These are phyloP conservation scores for Venturia canescens DNA, from an alignment of 1,140 invertebrate species.

Conservation along the genomic window DNA sequence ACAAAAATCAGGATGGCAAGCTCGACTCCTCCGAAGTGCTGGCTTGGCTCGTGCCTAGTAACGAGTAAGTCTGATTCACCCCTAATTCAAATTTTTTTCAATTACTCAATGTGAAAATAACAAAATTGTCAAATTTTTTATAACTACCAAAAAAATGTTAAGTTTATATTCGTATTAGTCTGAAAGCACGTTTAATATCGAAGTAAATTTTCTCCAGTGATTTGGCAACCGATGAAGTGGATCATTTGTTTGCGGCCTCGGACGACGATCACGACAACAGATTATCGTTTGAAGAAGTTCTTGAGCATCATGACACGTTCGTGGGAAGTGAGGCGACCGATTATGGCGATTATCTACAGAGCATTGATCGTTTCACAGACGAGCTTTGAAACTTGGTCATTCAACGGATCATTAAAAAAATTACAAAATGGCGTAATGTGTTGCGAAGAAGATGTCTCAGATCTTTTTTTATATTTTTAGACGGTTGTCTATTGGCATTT, in stretches of 20 bases:
- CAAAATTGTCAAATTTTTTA: too few species aligned
- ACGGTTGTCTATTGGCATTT: constrained; percentile 51
- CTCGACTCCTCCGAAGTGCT: constrained; percentile 89
- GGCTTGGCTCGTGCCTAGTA: constrained; percentile 94
- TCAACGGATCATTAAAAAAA: constrained; percentile 43
- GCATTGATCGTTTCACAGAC: constrained; percentile 88
- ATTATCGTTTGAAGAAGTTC: constrained; percentile 91
- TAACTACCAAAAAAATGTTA: constrained; percentile 18
- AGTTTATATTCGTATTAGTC: neutral
- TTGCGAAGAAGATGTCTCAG: constrained; percentile 41
- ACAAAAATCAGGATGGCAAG: constrained; percentile 90
- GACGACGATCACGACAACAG: constrained; percentile 92
- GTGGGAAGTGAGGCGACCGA: constrained; percentile 98
- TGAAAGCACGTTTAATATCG: constrained; percentile 23
- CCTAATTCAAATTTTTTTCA: too few species aligned
- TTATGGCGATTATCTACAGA: constrained; percentile 92
- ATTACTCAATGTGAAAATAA: too few species aligned
- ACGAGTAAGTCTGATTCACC: constrained; percentile 82
- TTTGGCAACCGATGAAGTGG: constrained; percentile 93
- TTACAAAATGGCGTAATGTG: constrained; percentile 47
- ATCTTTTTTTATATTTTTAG: constrained; percentile 56
- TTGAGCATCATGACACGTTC: constrained; percentile 93
- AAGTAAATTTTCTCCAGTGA: constrained; percentile 79
- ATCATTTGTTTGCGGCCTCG: constrained; percentile 92
- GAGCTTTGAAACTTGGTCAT: constrained; percentile 82